Base-by-base conservation (phyloP, 1,140 invertebrate species). In the Diprion similis region DNA sequence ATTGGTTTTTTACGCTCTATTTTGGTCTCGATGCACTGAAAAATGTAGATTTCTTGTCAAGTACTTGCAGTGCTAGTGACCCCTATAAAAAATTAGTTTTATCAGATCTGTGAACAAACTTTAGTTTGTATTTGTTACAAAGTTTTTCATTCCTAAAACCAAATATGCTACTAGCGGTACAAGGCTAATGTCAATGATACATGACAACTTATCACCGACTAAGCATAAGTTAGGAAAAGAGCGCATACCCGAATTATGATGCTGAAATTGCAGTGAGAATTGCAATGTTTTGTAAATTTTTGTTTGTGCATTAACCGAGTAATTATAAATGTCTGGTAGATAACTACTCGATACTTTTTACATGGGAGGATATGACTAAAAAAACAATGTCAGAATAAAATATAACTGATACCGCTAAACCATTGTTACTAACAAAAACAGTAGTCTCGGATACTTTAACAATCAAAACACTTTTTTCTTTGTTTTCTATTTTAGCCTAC, bases 401-500 rank as follows among this genome's bases (percentile, higher is more conserved):
- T 37, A 66, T 46, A 67, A 64, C 0, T 48, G 17, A 13, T 67
- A 1, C 71, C 6, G 15, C 64, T 47, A 18, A 64, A 64, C 59
- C 59, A 15, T 64, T 64, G 59, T 64, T 46, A 48, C 51, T 37
- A 37, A 37, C 24, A 37, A 37, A 37, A 37, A 37, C 24, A 37
- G 24, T 37, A 37, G 24, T 73, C 46, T 45, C 66, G 13, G n/a
- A 17, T 46, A n/a, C 73, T 66, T 70, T 71, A 48, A 68, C 59
- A 4, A 17, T 15, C 11, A 68, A 68, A 19, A 68, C 66, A 13
- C 6, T 68, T 68, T 11, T 68, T 68, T 19, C 18, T 68, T 18
- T 73, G 59, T 78, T 68, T 45, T 71, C 48, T 51, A 51, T 81
- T 89, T 65, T 83, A 98, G 96, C 94, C 97, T 15, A 94, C 96